These are phyloP conservation scores for Volucella bombylans DNA, from an alignment of 2,888 invertebrate genomes.

Conservation along the genomic window DNA sequence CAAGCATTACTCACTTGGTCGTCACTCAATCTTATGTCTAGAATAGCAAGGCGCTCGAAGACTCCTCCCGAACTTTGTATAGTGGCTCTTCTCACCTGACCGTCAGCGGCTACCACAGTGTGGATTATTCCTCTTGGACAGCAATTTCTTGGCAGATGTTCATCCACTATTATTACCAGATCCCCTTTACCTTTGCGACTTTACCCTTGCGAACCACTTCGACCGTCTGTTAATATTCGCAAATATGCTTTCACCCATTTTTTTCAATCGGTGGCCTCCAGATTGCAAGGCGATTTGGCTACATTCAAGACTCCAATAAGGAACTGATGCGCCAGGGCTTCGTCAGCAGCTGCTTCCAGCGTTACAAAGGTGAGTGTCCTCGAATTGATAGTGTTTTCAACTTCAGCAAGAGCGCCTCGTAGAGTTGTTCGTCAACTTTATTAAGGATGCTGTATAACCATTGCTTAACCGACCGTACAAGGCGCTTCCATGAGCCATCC, in stretches of 20 bases:
- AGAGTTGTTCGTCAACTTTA: not conserved
- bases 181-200: not conserved
- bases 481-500: too few relatives aligned
- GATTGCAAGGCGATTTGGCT: conserved; percentile 1
- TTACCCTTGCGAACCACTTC: not conserved
- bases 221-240: too few relatives aligned
- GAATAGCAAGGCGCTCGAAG: too few relatives aligned
- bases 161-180: conserved; percentile 10
- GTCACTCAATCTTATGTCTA: too few relatives aligned
- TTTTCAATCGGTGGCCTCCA: too few relatives aligned
- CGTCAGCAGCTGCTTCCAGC: not conserved
- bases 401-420: not conserved
- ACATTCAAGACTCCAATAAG: too few relatives aligned
- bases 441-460: not conserved
- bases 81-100: too few relatives aligned
- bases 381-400: not conserved
- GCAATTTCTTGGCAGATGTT: conserved; percentile 9
- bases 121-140: conserved; percentile 1
- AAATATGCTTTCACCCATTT: not conserved
- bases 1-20: too few relatives aligned
- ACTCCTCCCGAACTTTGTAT: too few relatives aligned
- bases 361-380: not conserved
- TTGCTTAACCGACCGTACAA: not conserved
- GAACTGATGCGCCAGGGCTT: not conserved
- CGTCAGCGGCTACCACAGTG: not conserved